Evolutionary conservation across 2,888 invertebrate genomes (phyloP).

Genomic region (Hirtodrosophila alboralis): DNA sequence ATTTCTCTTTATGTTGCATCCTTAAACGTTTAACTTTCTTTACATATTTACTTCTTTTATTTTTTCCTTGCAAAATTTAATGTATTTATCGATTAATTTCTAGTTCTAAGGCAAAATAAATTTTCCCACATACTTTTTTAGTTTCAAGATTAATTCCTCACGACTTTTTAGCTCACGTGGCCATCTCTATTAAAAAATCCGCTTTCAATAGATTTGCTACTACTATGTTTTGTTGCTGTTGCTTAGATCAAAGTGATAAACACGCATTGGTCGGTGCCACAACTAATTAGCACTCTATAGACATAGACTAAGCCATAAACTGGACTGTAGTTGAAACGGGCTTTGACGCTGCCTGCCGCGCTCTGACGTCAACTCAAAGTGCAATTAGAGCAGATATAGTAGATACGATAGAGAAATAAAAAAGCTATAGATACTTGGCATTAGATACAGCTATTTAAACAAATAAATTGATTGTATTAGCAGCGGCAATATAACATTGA

Average conservation of each 20-base stretch:
- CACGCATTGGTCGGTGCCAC: conserved; percentile 53
- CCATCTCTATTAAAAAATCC: conserved; percentile 34
- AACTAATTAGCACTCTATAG: conserved; percentile 60
- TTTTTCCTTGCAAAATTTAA: no score
- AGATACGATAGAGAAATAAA: conserved; percentile 1
- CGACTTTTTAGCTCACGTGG: conserved; percentile 17
- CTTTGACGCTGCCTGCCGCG: neutral
- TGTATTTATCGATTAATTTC: no score
- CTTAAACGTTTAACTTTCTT: no score
- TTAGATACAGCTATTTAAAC: conserved; percentile 20
- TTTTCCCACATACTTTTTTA: no score
- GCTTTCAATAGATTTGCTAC: conserved; percentile 6
- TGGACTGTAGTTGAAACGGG: neutral
- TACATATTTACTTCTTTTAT: no score
- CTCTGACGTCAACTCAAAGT: conserved; percentile 64
- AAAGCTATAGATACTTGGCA: conserved; percentile 19
- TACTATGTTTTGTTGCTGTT: conserved; percentile 6
- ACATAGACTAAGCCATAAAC: conserved; percentile 22
- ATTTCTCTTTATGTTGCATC: no score
- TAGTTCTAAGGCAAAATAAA: no score
- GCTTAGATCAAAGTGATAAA: conserved; percentile 46
- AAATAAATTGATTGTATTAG: conserved; percentile 17
- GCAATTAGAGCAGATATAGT: conserved; percentile 50
- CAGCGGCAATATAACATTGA: conserved; percentile 22
- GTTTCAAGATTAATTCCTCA: neutral